Evolutionary conservation across 2,113 vertebrate genomes (phyloP), one percentile per base, ranked within the genome.

Genomic region (Zosterops pallidus): DNA sequence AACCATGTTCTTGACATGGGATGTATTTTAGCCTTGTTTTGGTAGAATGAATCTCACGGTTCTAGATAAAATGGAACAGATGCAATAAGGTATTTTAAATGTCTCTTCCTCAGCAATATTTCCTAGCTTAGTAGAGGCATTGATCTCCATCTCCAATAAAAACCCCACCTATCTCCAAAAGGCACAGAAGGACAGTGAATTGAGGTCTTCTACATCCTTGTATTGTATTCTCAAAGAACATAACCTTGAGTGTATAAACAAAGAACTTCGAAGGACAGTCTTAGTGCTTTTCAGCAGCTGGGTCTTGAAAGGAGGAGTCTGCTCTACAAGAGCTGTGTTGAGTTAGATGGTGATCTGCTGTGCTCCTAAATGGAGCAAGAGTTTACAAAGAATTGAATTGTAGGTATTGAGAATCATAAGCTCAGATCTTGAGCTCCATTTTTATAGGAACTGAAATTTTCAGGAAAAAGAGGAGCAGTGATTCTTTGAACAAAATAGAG

Each of bases 121-220:
- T 82, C 24, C 21, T 71, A 23, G 16, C 22, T 71, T 75, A 67
- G n/a, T 44, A 46, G 18, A 22, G 28, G 12, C 0, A 0, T 55
- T 22, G 14, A 52, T 46, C 12, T 64, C 24, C 1, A 7, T 47
- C 13, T 68, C 7, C 18, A 14, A 1, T 42, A 9, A 71, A 50
- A 77, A 63, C 2, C 1, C 3, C 12, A 23, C 11, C 4, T 26
- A 1, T 29, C 26, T 86, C 15, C 13, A 20, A 71, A 75, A 87
- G 56, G 6, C 14, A 31, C 0, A 0, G 24, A 64, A 57, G 20
- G 12, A 44, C 25, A 28, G 12, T 67, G 37, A 70, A 52, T 6
- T 52, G 39, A 82, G 19, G 39, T 64, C 12, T 84, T 28, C 8
- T 84, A 7, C 21, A 33, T 76, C 35, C 25, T 29, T 76, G 7